Evolutionary conservation across 2,888 invertebrate genomes (phyloP).

Genomic region (Cylindroiulus punctatus): DNA sequence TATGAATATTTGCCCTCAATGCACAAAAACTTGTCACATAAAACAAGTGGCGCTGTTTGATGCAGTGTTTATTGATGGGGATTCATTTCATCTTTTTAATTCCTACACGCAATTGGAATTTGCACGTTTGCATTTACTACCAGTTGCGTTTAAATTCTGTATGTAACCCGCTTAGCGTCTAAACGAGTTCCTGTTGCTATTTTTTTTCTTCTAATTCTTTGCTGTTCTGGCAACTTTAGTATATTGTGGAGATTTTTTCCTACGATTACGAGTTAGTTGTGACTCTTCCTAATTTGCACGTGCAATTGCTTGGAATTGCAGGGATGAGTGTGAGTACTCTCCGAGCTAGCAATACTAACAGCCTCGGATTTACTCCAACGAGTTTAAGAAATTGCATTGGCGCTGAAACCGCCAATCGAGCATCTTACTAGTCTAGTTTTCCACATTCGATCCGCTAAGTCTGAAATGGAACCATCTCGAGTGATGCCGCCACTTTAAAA

Average conservation of each 20-base stretch:
- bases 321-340: not conserved
- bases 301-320: not conserved
- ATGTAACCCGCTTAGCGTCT: not conserved
- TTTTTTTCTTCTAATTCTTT: not conserved
- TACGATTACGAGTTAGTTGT: not conserved
- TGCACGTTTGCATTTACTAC: not conserved
- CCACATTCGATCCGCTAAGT: not conserved
- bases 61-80: not conserved
- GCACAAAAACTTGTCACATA: not conserved
- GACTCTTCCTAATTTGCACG: not conserved
- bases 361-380: not conserved
- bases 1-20: not conserved
- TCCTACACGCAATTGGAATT: not conserved
- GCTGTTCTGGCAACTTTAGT: not conserved
- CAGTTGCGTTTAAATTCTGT: conserved; percentile 7
- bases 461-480: conserved; percentile 20
- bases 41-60: not conserved
- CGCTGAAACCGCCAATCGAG: not conserved
- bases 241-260: not conserved
- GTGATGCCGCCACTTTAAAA: not conserved
- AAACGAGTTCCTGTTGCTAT: conserved; percentile 4
- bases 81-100: not conserved
- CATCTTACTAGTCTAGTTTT: conserved; percentile 33
- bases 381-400: conserved; percentile 5
- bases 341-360: not conserved